Percentiles rank a stretch among this genome's conserved stretches.
These are phyloP conservation scores for Murina feae DNA, from an alignment of 2,113 vertebrate species.

Conservation along the genomic window DNA sequence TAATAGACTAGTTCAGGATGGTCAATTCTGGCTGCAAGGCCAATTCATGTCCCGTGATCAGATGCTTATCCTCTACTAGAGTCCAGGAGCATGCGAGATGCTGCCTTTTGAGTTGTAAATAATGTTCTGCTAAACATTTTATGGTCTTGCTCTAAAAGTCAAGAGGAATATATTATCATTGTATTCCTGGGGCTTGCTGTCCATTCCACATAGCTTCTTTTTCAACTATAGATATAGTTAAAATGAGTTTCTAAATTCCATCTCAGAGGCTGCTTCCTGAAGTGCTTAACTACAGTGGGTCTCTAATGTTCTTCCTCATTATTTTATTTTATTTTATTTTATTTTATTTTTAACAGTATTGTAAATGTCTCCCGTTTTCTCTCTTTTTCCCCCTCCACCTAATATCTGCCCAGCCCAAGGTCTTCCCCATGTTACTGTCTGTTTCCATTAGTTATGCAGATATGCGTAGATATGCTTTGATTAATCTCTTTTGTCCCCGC, in stretches of 20 bases:
- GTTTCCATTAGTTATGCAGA: too few relatives aligned
- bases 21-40: neutral
- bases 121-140: neutral
- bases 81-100: neutral
- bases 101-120: neutral
- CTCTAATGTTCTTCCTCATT: neutral
- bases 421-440: too few relatives aligned
- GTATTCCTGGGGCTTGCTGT: neutral
- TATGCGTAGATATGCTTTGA: too few relatives aligned
- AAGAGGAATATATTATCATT: neutral
- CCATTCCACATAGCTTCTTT: slow-evolving; percentile 23
- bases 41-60: neutral
- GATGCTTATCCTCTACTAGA: neutral
- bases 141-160: neutral
- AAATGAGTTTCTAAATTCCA: neutral
- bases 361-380: too few relatives aligned
- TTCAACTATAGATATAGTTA: neutral
- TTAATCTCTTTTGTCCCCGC: too few relatives aligned
- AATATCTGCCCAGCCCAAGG: too few relatives aligned
- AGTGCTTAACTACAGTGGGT: neutral
- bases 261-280: slow-evolving; percentile 1
- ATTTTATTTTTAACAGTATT: too few relatives aligned
- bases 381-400: too few relatives aligned
- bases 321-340: too few relatives aligned
- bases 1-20: neutral